These are phyloP conservation scores for Trematocara unimaculatum DNA, from an alignment of 2,113 vertebrate genomes.

Conservation along the genomic window DNA sequence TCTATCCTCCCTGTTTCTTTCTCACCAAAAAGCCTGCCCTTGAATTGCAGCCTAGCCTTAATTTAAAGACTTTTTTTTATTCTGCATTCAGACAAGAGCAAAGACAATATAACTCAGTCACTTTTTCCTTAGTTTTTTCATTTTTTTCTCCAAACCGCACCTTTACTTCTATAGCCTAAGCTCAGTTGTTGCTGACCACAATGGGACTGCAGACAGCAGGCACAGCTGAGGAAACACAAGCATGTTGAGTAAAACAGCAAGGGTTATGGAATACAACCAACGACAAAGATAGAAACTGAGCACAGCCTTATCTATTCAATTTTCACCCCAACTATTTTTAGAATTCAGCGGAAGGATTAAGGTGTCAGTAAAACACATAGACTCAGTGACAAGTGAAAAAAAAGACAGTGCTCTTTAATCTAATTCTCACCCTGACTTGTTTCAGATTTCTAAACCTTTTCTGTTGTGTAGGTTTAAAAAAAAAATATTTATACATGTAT, in stretches of 20 bases:
- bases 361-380: not conserved
- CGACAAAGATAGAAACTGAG: constrained; percentile 44
- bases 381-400: not conserved
- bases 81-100: constrained; percentile 56
- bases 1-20: constrained; percentile 66
- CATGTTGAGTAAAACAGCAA: constrained; percentile 39
- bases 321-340: not conserved
- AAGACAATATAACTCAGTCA: constrained; percentile 67
- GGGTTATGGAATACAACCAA: constrained; percentile 15
- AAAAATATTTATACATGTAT: not conserved
- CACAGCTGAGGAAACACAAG: constrained; percentile 70
- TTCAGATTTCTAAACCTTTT: not conserved
- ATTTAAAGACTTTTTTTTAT: constrained; percentile 66
- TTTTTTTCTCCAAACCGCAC: constrained; percentile 70
- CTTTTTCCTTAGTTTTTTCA: constrained; percentile 67
- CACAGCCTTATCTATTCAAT: constrained; percentile 18
- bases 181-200: constrained; percentile 76
- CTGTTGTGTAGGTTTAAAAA: not conserved
- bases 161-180: constrained; percentile 67
- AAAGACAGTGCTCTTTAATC: not conserved
- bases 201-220: constrained; percentile 59
- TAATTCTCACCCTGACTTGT: not conserved
- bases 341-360: not conserved
- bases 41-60: constrained; percentile 75
- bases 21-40: constrained; percentile 71